Conservation (phyloP, 1,140 invertebrate species). For the Arion vulgaris region DNA sequence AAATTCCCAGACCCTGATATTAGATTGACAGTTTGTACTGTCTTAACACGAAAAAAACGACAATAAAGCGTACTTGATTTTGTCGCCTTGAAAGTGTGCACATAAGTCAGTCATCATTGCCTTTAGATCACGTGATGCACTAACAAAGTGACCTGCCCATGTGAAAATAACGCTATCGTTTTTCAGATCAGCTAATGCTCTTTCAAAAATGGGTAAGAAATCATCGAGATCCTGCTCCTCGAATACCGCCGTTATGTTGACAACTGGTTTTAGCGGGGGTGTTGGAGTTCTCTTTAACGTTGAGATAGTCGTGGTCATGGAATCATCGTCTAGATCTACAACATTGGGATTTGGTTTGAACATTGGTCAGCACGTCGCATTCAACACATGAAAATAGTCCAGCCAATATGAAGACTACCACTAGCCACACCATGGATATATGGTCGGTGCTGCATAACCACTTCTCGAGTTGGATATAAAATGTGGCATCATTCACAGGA, state of each 20-base stretch:
- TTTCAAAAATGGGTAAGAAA: slow-evolving; percentile 46
- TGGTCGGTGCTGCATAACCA: neutral
- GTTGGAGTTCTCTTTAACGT: neutral
- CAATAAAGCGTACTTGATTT: slow-evolving; percentile 44
- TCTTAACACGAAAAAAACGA: slow-evolving; percentile 52
- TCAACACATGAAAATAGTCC: neutral
- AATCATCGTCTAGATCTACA: neutral
- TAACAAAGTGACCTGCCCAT: slow-evolving; percentile 39
- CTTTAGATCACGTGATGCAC: slow-evolving; percentile 41
- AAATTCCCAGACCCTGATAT: slow-evolving; percentile 52
- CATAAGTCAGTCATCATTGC: slow-evolving; percentile 46
- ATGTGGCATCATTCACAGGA: neutral
- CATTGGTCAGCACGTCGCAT: neutral
- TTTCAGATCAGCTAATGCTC: slow-evolving; percentile 46
- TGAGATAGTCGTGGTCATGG: neutral
- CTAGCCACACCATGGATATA: slow-evolving; percentile 24
- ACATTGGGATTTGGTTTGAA: neutral
- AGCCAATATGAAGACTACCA: neutral
- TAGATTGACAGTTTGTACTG: slow-evolving; percentile 50
- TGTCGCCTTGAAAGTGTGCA: slow-evolving; percentile 41
- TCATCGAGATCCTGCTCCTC: slow-evolving; percentile 49
- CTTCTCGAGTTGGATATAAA: neutral
- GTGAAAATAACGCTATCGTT: slow-evolving; percentile 38
- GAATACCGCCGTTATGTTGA: slow-evolving; percentile 55
- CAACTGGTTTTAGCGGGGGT: slow-evolving; percentile 22